Base-by-base conservation (phyloP, 2,888 invertebrate species). In the Hymenopus coronatus region DNA sequence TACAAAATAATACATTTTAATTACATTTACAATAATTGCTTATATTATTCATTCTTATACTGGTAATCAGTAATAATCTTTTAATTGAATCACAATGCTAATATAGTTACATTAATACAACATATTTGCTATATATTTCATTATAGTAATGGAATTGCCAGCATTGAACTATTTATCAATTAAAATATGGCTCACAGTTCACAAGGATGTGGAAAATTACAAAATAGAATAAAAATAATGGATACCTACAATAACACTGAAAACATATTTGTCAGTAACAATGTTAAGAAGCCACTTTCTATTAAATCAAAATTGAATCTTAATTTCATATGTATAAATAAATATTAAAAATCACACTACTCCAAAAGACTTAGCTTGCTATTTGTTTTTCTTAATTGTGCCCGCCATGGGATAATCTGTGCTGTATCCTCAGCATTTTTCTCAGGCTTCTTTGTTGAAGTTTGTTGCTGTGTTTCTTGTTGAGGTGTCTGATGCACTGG, bases 331-430 rank as follows among this genome's bases (percentile, higher is more conserved):
- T 20, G 54, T 20, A 70, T 70, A 70, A 70, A 70, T 70, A 70
- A 70, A 70, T 54, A 20, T 70, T 2, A 70, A 15, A 20, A 70
- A 70, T 3, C 28, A 12, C 9, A 12, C 28, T 90, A 95, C 93
- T 97, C 97, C 92, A 97, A 95, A 91, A 98, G 94, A 93, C 97
- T 97, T 90, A 98, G 95, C 92, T 97, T 97, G 94, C 98, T 98
- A 93, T 98, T 98, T 27, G 98, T 98, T 93, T 98, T 98, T 92
- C 98, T 95, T 86, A 98, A 94, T 92, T 98, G 97, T 54, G 98
- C 97, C 92, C 98, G 95, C 98, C 98, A 98, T 1, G 98, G 98
- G 90, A 98, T 98, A 88, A 97, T 97, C 92, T 93, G 93, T 20
- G 96, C 91, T 90, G 88, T 33, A 86, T 90, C 91, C 14, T 89